Base-by-base conservation (phyloP, 1,140 invertebrate species). In the Liolophura sinensis region DNA sequence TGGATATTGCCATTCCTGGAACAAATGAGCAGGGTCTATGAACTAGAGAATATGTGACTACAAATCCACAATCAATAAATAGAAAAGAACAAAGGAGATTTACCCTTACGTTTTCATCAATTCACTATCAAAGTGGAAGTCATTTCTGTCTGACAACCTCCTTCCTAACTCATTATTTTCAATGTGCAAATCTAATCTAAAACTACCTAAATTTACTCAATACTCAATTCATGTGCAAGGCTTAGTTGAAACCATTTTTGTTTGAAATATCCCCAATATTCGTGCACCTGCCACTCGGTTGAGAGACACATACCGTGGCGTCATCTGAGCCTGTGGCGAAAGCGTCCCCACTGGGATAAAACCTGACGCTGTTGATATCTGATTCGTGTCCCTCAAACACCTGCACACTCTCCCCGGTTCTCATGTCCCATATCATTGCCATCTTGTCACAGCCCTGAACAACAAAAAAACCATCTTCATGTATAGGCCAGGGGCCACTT, bases 341-440 rank as follows among this genome's bases (percentile, higher is more conserved):
- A 25, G 97, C 95, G 88, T 99, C 97, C 57, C 98, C 98, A 85
- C 95, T 96, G n/a, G 98, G 97, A 90, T 99, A 96, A 87, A 96
- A 99, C 85, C 95, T 91, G 60, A 99, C 96, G 79, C 93, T 95
- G 85, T 99, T 99, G 67, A 99, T 96, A 87, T 99, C 98, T 6
- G 96, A 97, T 72, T 94, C 93, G 86, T 99, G 97, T 22, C 97
- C 95, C 85, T 99, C 96, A 86, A 99, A 99, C 60, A 93, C 93
- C 87, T 99, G 97, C 51, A 99, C 96, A 86, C 96, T 98, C 78
- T 97, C 93, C 0, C 97, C 97, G 62, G 93, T 96, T 76, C 98
- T 88, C 93, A 99, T 98, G 86, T 99, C 98, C 98, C 98, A 99
- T 70, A 99, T 93, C 57, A 98, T 90, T 60, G 97, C 95, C 87